Percentiles rank a stretch among this genome's conserved stretches.
phyloP scores from a whole-genome alignment of 1,140 invertebrate species.

The Caerostris extrusa region DNA sequence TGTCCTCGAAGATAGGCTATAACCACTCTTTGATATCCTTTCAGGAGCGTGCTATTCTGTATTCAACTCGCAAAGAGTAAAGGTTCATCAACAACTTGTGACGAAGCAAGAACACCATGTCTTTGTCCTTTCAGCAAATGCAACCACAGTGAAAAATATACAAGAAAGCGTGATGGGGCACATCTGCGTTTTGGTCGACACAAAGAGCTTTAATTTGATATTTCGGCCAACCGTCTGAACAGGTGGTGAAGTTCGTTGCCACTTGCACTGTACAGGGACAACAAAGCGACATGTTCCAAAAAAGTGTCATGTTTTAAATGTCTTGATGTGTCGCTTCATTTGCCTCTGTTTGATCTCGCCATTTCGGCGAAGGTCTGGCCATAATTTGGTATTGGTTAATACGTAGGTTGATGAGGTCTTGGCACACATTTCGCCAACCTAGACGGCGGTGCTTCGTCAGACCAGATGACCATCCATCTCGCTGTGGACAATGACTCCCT shows the following conservation, averaged over 20 bases:
- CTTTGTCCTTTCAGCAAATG: background rate
- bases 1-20: slow-evolving; percentile 1
- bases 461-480: slow-evolving; percentile 76
- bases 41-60: slow-evolving; percentile 1
- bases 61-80: background rate
- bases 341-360: background rate
- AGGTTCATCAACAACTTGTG: background rate
- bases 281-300: too few relatives aligned
- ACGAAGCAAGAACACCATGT: background rate
- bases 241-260: background rate
- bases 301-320: background rate
- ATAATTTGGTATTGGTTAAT: slow-evolving; percentile 21
- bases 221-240: background rate
- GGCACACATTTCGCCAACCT: slow-evolving; percentile 14
- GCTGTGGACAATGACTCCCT: slow-evolving; percentile 64
- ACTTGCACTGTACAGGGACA: background rate
- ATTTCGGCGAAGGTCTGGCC: background rate
- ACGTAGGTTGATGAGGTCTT: background rate
- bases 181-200: slow-evolving; percentile 4
- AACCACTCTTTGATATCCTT: slow-evolving; percentile 17
- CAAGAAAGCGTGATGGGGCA: slow-evolving; percentile 36
- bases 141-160: slow-evolving; percentile 5
- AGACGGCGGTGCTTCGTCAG: slow-evolving; percentile 73
- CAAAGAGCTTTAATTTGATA: background rate
- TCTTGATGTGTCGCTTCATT: background rate